Base-by-base conservation (phyloP, 2,113 vertebrate genomes). In the Athene cunicularia region DNA sequence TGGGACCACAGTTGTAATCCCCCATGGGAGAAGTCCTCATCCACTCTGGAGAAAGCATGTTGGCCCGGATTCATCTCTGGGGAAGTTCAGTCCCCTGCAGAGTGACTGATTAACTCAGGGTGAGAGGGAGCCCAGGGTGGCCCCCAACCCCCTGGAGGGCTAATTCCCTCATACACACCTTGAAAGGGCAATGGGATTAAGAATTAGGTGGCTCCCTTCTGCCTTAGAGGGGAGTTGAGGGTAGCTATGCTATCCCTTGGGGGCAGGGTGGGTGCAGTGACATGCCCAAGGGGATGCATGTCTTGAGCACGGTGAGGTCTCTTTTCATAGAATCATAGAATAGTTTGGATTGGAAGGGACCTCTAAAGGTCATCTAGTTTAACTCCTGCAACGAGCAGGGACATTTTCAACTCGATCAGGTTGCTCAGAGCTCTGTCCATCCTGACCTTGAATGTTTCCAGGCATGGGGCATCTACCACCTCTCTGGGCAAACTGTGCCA, bases 251-350 rank as follows among this genome's bases (percentile, higher is more conserved):
- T 37, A 77, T 91, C 14, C 7, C 16, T 19, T 49, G n/a, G 47
- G 23, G 3, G 37, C 15, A 47, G 18, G 16, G 6, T n/a, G 14
- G 8, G 9, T 76, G 22, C 0, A 0, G 37, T 0, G 4, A 14
- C 9, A 5, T n/a, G 47, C 21, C 17, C 17, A 26, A 50, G 33
- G 11, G 11, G 4, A 7, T 52, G 14, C 10, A 8, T 1, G 1
- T 72, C 23, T 63, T 45, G 35, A 68, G 59, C 27, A 5, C 23
- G 45, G 14, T 13, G 23, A 62, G 13, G 7, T n/a, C 9, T 39
- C 5, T 71, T 62, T 62, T 64, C 11, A 24, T 30, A 39, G 53
- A 53, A 8, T 37, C 18, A 50, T 3, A 18, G 43, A 9, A 58
- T 27, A 2, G 4, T 41, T 70, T 35, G 49, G 1, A 5, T 71